phyloP scores from a whole-genome alignment of 2,888 invertebrate species.

The Apamea sordens region DNA sequence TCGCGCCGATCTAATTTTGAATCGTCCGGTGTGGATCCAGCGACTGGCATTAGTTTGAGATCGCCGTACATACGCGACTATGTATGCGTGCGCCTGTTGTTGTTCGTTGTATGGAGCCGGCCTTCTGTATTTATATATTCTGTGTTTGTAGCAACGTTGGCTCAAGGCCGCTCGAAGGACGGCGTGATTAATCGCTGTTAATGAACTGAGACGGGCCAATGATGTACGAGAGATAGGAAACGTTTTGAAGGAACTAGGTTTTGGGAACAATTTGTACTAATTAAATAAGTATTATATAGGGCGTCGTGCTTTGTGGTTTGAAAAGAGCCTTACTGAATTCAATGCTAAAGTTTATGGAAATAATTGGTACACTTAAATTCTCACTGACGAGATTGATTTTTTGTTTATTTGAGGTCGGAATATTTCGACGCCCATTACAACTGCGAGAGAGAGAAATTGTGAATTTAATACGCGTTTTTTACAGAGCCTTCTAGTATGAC shows the following conservation, averaged over 20 bases:
- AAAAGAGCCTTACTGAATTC: neutral
- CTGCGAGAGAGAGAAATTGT: too few species aligned
- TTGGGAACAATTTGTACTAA: neutral
- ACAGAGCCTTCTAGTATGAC: too few species aligned
- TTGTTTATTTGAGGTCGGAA: neutral
- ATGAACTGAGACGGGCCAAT: constrained; percentile 72
- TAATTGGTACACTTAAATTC: neutral
- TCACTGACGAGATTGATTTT: neutral
- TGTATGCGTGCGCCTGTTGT: too few species aligned
- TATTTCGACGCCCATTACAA: neutral
- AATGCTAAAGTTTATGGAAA: neutral
- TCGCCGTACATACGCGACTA: neutral
- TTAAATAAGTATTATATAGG: neutral
- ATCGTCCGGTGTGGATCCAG: neutral
- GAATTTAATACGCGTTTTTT: too few species aligned
- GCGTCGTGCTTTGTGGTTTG: neutral
- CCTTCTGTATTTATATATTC: constrained; percentile 7
- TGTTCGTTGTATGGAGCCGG: fast-evolving
- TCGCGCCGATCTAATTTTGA: neutral
- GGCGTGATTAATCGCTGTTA: constrained; percentile 74
- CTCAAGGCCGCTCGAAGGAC: constrained; percentile 64
- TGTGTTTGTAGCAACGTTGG: constrained; percentile 23
- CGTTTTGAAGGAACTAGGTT: constrained; percentile 17
- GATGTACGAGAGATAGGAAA: constrained; percentile 54
- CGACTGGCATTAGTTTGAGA: neutral